Evolutionary conservation across 2,888 invertebrate genomes (phyloP).

Genomic region (Mesoligia furuncula): DNA sequence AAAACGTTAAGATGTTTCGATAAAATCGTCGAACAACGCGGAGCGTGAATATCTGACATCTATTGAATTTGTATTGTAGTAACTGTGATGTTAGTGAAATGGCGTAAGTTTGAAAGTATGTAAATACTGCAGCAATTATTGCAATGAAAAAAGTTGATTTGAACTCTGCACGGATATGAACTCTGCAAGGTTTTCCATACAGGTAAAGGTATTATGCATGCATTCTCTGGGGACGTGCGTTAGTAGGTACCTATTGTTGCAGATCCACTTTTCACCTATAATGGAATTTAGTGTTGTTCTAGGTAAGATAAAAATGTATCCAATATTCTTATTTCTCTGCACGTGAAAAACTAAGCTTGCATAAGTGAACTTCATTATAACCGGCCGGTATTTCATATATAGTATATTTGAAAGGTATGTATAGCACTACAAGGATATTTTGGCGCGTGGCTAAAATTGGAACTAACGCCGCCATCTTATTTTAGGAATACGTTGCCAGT

Average conservation of each 20-base stretch:
- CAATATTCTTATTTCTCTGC: neutral
- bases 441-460: neutral
- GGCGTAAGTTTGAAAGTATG: constrained; percentile 28
- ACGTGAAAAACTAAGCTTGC: neutral
- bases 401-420: neutral
- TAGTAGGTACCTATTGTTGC: neutral
- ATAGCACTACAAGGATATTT: neutral
- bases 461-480: neutral
- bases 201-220: neutral
- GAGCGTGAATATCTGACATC: constrained; percentile 67
- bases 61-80: constrained; percentile 57
- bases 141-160: neutral
- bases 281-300: neutral
- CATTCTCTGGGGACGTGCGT: neutral
- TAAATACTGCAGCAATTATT: neutral
- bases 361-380: neutral
- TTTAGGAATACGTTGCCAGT: neutral
- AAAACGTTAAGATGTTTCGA: constrained; percentile 67
- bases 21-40: constrained; percentile 62
- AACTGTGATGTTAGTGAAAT: constrained; percentile 17
- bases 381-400: neutral
- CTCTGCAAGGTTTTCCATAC: neutral
- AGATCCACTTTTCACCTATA: neutral
- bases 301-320: neutral
- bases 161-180: neutral